phyloP scores from a whole-genome alignment of 2,797 vertebrate species.

The Anomalospiza imberbis region DNA sequence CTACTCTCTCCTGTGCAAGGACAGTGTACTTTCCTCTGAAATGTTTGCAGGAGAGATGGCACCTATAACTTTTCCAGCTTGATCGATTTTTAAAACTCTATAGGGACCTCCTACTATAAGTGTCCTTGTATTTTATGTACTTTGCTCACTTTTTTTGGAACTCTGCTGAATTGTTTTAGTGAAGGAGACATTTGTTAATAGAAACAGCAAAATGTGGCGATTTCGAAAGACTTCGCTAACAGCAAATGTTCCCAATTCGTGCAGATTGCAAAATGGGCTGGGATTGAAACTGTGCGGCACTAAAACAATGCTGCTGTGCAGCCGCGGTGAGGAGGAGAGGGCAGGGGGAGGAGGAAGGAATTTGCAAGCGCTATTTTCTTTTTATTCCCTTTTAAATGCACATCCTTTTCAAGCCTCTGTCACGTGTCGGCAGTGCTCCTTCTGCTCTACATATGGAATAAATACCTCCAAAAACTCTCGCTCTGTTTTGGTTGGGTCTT shows the following conservation, averaged over 20 bases:
- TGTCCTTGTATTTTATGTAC: not conserved
- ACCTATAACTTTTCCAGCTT: constrained; percentile 8
- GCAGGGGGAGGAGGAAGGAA: constrained; percentile 25
- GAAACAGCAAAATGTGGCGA: constrained; percentile 49
- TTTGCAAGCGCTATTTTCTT: constrained; percentile 45
- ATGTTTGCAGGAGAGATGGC: not conserved
- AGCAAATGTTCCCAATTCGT: constrained; percentile 55
- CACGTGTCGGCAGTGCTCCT: constrained; percentile 53
- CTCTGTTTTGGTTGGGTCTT: constrained; percentile 58
- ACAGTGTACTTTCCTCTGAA: not conserved
- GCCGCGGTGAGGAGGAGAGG: constrained; percentile 20
- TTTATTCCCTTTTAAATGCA: constrained; percentile 56
- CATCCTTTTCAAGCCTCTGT: constrained; percentile 66
- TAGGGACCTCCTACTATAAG: not conserved
- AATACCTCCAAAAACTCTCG: constrained; percentile 63
- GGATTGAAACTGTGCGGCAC: constrained; percentile 48
- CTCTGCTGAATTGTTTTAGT: not conserved
- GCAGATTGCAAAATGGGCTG: constrained; percentile 68
- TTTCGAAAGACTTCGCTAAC: constrained; percentile 72
- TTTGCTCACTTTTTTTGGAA: not conserved
- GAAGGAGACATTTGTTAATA: constrained; percentile 4
- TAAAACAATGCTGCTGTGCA: constrained; percentile 43
- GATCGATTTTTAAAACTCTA: not conserved
- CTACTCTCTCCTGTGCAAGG: not conserved
- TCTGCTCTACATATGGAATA: constrained; percentile 66